phyloP scores from a whole-genome alignment of 2,113 vertebrate genomes.

The Todiramphus chloris region DNA sequence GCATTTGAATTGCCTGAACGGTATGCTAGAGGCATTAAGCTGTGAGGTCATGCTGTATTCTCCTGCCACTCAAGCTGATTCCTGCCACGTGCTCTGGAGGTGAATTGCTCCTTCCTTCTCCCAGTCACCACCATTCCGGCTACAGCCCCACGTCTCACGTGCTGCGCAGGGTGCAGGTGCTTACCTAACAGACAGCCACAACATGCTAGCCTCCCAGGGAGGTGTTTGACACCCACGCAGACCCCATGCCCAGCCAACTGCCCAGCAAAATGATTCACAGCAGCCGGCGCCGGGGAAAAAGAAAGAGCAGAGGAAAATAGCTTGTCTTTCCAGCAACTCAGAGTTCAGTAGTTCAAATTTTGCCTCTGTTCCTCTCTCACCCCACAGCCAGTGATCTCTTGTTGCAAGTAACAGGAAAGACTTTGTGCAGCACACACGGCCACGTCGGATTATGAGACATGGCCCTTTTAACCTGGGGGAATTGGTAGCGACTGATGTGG shows the following conservation, averaged over 20 bases:
- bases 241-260: rapidly evolving
- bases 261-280: background rate
- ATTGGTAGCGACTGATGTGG: background rate
- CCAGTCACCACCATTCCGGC: background rate
- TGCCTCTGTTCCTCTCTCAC: background rate
- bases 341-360: background rate
- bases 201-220: background rate
- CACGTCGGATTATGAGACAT: background rate
- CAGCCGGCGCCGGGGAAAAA: background rate
- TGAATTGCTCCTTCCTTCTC: rapidly evolving
- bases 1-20: background rate
- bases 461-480: background rate
- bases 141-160: background rate
- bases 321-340: background rate
- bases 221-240: background rate
- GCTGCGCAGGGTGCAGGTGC: background rate
- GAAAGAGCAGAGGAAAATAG: background rate
- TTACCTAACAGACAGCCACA: background rate
- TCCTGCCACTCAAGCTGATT: background rate
- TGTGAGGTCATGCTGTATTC: background rate
- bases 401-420: background rate
- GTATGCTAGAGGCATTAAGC: background rate
- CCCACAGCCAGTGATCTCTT: background rate
- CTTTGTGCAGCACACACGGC: background rate
- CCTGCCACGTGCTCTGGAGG: background rate